Conservation (phyloP, 2,888 invertebrate species). For the Coleophora deauratella region DNA sequence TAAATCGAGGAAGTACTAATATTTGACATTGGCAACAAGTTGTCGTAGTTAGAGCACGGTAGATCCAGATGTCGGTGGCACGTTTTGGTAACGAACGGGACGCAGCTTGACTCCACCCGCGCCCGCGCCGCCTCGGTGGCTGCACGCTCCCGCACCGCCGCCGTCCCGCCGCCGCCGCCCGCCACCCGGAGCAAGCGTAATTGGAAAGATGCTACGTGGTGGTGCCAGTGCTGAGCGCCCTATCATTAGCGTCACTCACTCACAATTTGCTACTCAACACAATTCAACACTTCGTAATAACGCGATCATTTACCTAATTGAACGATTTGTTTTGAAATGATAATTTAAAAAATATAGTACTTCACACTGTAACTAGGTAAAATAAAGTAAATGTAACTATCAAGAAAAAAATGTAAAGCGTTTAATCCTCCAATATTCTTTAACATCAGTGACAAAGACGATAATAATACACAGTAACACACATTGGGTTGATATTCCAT, state of each 20-base stretch:
- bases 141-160: conserved; percentile 21
- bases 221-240: conserved; percentile 43
- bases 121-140: conserved; percentile 26
- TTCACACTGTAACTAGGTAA: too few relatives aligned
- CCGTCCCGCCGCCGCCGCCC: too few relatives aligned
- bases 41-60: conserved; percentile 40
- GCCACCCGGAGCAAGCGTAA: conserved; percentile 28
- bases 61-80: conserved; percentile 58
- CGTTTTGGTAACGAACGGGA: conserved; percentile 61
- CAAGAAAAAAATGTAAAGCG: too few relatives aligned
- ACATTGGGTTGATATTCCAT: too few relatives aligned
- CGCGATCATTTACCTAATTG: too few relatives aligned
- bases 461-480: too few relatives aligned
- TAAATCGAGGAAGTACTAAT: neutral
- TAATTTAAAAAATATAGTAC: too few relatives aligned
- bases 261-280: conserved; percentile 48
- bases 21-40: conserved; percentile 35
- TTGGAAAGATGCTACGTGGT: conserved; percentile 56
- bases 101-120: conserved; percentile 53
- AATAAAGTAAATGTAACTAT: too few relatives aligned
- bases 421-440: too few relatives aligned
- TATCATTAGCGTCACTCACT: conserved; percentile 72
- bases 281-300: conserved; percentile 7
- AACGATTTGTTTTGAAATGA: too few relatives aligned
- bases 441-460: too few relatives aligned